Conservation (phyloP, 2,888 invertebrate species). For the Dynastes maya region DNA sequence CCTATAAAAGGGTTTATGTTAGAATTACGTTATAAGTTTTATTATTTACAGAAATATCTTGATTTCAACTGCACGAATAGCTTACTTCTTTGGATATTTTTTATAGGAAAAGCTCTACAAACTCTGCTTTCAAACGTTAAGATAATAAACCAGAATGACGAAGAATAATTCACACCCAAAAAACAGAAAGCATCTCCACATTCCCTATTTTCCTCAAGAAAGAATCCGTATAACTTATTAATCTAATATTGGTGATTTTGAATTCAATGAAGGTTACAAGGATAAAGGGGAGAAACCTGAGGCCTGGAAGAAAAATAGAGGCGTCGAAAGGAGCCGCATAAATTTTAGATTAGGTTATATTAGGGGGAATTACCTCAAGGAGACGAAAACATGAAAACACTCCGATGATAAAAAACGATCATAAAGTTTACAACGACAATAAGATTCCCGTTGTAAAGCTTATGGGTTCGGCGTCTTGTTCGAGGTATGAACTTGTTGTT, state of each 20-base stretch:
- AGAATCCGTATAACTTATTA: conserved; percentile 5
- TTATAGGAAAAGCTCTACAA: no score
- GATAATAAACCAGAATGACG: no score
- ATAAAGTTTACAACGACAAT: conserved; percentile 36
- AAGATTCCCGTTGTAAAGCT: conserved; percentile 6
- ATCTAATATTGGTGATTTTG: no score
- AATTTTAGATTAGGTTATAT: conserved; percentile 37
- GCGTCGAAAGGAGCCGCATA: background rate
- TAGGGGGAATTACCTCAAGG: conserved; percentile 6
- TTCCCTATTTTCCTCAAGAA: background rate
- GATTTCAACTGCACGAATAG: no score
- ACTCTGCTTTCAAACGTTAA: no score
- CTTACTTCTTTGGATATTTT: no score
- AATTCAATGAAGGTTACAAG: conserved; percentile 7
- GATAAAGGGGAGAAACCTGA: conserved; percentile 3
- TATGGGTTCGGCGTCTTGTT: background rate
- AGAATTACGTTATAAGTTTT: no score
- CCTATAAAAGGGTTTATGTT: no score
- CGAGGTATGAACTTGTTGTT: no score
- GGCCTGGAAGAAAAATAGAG: background rate
- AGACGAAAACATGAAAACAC: conserved; percentile 34
- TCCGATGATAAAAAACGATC: conserved; percentile 27
- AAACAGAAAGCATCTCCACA: background rate
- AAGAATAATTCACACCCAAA: no score
- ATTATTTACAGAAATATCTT: no score